phyloP scores from a whole-genome alignment of 1,140 invertebrate species.

The Zophobas morio region DNA sequence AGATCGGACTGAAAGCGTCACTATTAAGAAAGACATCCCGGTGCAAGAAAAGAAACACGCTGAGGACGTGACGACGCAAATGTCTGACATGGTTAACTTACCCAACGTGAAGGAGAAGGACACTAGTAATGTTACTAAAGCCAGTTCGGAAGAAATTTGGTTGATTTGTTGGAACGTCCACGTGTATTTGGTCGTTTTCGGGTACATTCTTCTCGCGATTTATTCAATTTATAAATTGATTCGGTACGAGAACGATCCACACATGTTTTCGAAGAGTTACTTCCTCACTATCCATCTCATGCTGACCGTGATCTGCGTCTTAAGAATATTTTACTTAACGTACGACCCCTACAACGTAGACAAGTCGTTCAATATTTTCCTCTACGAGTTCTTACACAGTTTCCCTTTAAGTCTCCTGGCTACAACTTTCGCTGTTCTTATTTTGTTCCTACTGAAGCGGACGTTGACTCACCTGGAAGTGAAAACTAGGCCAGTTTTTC shows the following conservation, averaged over 20 bases:
- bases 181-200: slow-evolving; percentile 85
- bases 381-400: slow-evolving; percentile 86
- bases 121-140: slow-evolving; percentile 60
- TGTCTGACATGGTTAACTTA: slow-evolving; percentile 63
- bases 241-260: slow-evolving; percentile 84
- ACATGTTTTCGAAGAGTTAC: slow-evolving; percentile 85
- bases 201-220: slow-evolving; percentile 85
- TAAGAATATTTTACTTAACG: slow-evolving; percentile 88
- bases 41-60: slow-evolving; percentile 56
- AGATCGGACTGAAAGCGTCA: slow-evolving; percentile 62
- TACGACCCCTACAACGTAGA: slow-evolving; percentile 92
- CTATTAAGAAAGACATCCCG: slow-evolving; percentile 59
- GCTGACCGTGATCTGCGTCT: slow-evolving; percentile 83
- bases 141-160: slow-evolving; percentile 73
- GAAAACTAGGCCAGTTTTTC: slow-evolving; percentile 80
- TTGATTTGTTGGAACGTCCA: slow-evolving; percentile 90
- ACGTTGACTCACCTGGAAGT: slow-evolving; percentile 79
- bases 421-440: slow-evolving; percentile 87
- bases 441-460: slow-evolving; percentile 85
- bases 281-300: slow-evolving; percentile 88
- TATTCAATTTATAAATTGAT: slow-evolving; percentile 88
- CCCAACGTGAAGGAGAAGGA: slow-evolving; percentile 65
- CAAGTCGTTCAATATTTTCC: slow-evolving; percentile 81
- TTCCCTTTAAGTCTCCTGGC: slow-evolving; percentile 88
- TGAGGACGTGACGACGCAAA: slow-evolving; percentile 63